A percentile compares a stretch with the other conserved stretches of the same genome.
Conservation (phyloP, 2,113 vertebrate species). For the Uria aalge region DNA sequence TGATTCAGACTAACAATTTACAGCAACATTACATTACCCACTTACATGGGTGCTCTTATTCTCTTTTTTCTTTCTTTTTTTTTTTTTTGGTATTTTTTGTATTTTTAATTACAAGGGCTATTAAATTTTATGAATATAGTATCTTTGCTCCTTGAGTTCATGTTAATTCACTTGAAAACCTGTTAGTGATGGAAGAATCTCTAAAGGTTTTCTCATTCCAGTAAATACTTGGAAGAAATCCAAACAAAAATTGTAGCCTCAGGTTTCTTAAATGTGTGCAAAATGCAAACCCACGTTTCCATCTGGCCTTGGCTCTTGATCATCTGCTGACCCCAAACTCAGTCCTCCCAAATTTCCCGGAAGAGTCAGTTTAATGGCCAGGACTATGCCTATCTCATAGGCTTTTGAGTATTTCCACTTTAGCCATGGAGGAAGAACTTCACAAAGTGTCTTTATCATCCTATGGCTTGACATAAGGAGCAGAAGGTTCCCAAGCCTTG, state of each 20-base stretch:
- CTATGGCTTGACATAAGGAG: background rate
- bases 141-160: background rate
- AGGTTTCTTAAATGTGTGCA: background rate
- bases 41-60: background rate
- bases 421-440: background rate
- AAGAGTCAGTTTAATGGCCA: background rate
- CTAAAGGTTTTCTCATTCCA: background rate
- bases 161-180: background rate
- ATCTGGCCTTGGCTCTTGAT: background rate
- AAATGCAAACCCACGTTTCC: background rate
- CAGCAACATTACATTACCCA: background rate
- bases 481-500: background rate
- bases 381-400: background rate
- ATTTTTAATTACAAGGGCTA: conserved; percentile 21
- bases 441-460: background rate
- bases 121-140: conserved; percentile 11
- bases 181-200: background rate
- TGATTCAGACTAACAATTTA: background rate
- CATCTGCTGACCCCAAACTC: background rate
- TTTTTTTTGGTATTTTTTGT: background rate
- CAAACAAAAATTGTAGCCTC: background rate
- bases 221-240: background rate
- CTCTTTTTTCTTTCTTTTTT: background rate
- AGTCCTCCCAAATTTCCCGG: background rate
- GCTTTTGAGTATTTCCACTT: background rate